These are phyloP conservation scores for Urophycis tenuis DNA, from an alignment of 2,797 vertebrate genomes.

Conservation along the genomic window DNA sequence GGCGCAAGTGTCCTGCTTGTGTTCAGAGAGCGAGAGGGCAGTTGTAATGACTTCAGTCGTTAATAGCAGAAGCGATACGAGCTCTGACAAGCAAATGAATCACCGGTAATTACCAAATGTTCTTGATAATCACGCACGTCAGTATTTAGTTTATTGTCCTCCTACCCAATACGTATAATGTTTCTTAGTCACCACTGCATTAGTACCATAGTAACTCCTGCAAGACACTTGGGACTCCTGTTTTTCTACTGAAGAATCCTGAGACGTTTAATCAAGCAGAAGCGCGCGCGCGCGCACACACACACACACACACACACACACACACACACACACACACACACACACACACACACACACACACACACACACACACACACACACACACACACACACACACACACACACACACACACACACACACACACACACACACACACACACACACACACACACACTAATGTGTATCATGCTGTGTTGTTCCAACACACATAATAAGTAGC, in stretches of 20 bases:
- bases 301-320: background rate
- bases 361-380: background rate
- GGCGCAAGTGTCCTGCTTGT: background rate
- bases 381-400: too few relatives aligned
- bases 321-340: conserved; percentile 10
- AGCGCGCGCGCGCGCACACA: too few relatives aligned
- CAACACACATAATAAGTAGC: background rate
- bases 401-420: too few relatives aligned
- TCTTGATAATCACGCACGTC: background rate
- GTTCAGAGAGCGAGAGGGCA: background rate
- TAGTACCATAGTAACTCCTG: background rate
- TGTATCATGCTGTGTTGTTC: background rate
- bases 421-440: too few relatives aligned
- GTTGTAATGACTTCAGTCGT: background rate
- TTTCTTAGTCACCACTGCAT: background rate
- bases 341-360: background rate
- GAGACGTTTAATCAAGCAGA: background rate
- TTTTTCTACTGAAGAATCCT: background rate
- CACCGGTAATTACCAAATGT: background rate
- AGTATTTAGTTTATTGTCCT: background rate
- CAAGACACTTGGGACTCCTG: background rate
- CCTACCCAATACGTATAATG: background rate
- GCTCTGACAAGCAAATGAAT: background rate
- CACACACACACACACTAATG: background rate
- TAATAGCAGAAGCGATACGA: background rate